Evolutionary conservation across 2,113 vertebrate species (phyloP).

Genomic region (Coptodon bakossiorum): DNA sequence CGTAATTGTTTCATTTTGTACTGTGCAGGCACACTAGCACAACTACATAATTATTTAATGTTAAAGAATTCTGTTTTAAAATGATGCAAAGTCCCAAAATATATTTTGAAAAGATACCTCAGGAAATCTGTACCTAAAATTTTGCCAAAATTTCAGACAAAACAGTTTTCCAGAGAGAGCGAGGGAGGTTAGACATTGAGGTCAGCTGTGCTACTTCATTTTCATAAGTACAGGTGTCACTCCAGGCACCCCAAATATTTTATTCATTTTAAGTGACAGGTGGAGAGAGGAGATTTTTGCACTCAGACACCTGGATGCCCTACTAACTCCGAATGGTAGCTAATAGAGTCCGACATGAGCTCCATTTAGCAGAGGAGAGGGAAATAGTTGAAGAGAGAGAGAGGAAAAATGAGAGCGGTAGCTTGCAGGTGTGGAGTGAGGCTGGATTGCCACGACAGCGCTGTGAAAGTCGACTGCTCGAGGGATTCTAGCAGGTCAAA

Average conservation of each 20-base stretch:
- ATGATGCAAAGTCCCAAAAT: background rate
- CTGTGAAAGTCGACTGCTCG: background rate
- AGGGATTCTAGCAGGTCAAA: background rate
- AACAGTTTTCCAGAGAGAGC: background rate
- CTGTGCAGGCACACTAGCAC: background rate
- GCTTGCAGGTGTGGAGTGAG: background rate
- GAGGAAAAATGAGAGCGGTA: background rate
- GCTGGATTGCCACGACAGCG: background rate
- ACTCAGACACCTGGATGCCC: constrained; percentile 22
- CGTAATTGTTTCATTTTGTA: background rate
- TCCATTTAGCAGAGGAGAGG: background rate
- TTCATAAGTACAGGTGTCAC: constrained; percentile 3
- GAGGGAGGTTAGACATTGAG: background rate
- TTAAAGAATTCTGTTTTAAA: background rate
- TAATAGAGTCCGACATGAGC: constrained; percentile 8
- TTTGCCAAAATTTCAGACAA: background rate
- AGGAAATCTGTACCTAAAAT: background rate
- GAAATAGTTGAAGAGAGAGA: background rate
- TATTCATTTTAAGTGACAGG: constrained; percentile 24
- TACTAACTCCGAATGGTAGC: background rate
- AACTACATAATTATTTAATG: background rate
- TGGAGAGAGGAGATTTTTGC: background rate
- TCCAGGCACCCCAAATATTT: constrained; percentile 1
- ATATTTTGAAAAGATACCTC: background rate
- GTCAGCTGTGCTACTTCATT: background rate